Evolutionary conservation across 2,888 invertebrate genomes (phyloP).

Genomic region (Drosophila longiperda): DNA sequence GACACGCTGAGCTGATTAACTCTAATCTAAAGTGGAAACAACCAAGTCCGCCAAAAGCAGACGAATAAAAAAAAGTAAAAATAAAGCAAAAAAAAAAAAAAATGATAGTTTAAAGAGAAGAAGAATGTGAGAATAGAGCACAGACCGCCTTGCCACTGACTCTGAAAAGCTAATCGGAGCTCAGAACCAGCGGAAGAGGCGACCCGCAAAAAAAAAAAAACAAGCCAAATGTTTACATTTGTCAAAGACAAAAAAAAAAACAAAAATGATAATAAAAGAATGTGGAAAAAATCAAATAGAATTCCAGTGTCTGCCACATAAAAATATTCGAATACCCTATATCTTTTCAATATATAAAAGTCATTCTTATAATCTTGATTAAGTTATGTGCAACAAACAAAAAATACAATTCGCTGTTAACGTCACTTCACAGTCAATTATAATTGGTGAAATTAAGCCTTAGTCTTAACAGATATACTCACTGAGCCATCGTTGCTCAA

Average conservation of each 20-base stretch:
- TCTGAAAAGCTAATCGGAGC: conserved; percentile 26
- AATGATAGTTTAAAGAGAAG: background rate
- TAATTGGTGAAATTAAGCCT: background rate
- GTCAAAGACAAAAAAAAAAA: conserved; percentile 60
- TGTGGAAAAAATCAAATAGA: conserved; percentile 25
- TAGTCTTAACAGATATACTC: background rate
- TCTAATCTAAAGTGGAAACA: conserved; percentile 69
- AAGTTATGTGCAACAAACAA: background rate
- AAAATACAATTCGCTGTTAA: background rate
- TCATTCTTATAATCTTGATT: background rate
- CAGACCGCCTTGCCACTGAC: conserved; percentile 44
- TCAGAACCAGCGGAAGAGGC: conserved; percentile 5
- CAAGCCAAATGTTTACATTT: conserved; percentile 69
- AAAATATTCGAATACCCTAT: conserved; percentile 22
- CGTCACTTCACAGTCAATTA: background rate
- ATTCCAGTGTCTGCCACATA: background rate
- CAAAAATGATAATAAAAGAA: conserved; percentile 12
- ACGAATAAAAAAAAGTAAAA: conserved; percentile 33
- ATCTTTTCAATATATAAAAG: background rate
- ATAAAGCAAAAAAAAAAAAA: conserved; percentile 8
- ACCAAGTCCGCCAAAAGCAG: conserved; percentile 12
- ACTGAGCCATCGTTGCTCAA: background rate
- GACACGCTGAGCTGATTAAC: conserved; percentile 79
- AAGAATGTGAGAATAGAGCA: conserved; percentile 22
- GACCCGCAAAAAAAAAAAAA: conserved; percentile 29